These are phyloP conservation scores for Troglohyphantes excavatus DNA, from an alignment of 2,888 invertebrate genomes.

Conservation along the genomic window DNA sequence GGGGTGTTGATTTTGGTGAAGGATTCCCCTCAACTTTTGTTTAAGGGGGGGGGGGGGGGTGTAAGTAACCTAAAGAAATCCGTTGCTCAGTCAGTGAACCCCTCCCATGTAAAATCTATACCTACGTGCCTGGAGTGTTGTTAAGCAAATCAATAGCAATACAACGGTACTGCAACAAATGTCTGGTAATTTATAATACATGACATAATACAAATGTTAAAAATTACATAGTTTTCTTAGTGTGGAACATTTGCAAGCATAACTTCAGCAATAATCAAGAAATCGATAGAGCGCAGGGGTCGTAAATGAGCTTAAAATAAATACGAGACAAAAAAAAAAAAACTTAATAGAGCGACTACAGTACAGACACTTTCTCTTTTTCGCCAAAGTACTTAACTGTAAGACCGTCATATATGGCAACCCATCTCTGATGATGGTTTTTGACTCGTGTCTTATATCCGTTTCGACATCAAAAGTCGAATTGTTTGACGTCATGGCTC, in stretches of 20 bases:
- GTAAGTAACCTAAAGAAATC: too few relatives aligned
- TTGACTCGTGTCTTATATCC: conserved; percentile 3
- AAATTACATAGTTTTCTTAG: too few relatives aligned
- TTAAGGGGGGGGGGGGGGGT: too few relatives aligned
- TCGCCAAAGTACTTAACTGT: neutral
- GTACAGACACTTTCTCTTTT: neutral
- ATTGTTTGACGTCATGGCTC: conserved; percentile 53
- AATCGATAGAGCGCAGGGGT: neutral
- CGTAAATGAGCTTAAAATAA: neutral
- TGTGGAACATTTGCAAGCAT: neutral
- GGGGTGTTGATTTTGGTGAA: too few relatives aligned
- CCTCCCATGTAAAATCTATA: too few relatives aligned
- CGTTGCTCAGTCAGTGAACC: too few relatives aligned
- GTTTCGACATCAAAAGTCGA: conserved; percentile 48
- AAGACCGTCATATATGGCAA: neutral
- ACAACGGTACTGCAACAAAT: too few relatives aligned
- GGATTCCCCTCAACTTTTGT: too few relatives aligned
- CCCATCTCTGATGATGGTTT: neutral
- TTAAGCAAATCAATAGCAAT: too few relatives aligned
- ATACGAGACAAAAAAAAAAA: neutral
- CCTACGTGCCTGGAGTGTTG: too few relatives aligned
- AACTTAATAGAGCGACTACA: neutral
- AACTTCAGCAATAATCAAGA: neutral
- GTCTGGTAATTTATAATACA: too few relatives aligned
- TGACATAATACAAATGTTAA: too few relatives aligned